Evolutionary conservation across 1,140 invertebrate species (phyloP).

Genomic region (Ostrea edulis): DNA sequence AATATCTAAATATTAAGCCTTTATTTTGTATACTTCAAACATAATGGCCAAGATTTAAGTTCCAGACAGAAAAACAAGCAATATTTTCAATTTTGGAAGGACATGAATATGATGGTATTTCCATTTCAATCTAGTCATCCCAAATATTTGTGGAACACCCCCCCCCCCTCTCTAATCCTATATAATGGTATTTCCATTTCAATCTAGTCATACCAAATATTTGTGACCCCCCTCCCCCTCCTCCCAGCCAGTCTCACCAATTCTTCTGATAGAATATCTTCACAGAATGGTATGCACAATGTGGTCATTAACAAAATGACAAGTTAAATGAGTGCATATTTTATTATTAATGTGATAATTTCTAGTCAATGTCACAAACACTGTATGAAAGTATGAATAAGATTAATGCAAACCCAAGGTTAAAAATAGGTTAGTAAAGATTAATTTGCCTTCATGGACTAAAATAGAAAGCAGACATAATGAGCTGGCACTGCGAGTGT

Average conservation of each 20-base stretch:
- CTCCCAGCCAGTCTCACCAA: not conserved
- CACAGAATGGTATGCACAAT: not conserved
- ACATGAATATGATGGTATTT: too few relatives aligned
- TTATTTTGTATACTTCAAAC: too few relatives aligned
- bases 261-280: not conserved
- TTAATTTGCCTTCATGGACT: not conserved
- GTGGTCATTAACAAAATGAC: not conserved
- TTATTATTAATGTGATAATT: slow-evolving; percentile 4
- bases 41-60: too few relatives aligned
- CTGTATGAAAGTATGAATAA: not conserved
- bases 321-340: not conserved
- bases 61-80: too few relatives aligned
- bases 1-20: too few relatives aligned
- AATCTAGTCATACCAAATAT: too few relatives aligned
- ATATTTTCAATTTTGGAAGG: too few relatives aligned
- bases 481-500: not conserved
- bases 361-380: not conserved
- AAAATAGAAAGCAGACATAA: not conserved
- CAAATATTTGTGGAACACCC: too few relatives aligned
- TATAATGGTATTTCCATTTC: too few relatives aligned
- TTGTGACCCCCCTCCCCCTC: too few relatives aligned
- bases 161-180: too few relatives aligned
- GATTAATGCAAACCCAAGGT: not conserved
- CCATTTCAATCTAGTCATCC: too few relatives aligned
- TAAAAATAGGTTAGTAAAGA: not conserved